Conservation (phyloP, 2,797 vertebrate genomes). For the Falco rusticolus region DNA sequence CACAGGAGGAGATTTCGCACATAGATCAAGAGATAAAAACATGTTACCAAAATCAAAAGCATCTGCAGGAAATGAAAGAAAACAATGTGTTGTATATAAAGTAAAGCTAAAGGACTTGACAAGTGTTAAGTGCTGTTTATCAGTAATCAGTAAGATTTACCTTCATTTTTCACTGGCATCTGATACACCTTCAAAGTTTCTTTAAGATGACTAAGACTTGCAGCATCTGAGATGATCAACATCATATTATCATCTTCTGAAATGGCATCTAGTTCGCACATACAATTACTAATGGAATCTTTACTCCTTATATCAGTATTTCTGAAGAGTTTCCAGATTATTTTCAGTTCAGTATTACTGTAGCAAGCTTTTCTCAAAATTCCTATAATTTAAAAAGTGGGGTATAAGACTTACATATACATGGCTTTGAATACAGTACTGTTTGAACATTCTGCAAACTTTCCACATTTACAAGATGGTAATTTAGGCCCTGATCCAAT, state of each 20-base stretch:
- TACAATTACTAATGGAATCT: conserved; percentile 43
- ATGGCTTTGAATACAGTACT: conserved; percentile 54
- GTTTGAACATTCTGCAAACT: conserved; percentile 34
- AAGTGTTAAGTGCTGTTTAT: neutral
- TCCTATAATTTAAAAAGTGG: conserved; percentile 69
- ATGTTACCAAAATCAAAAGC: neutral
- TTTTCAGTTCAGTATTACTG: conserved; percentile 47
- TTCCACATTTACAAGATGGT: conserved; percentile 67
- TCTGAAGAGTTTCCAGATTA: conserved; percentile 55
- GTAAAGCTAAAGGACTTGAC: neutral
- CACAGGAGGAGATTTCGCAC: neutral
- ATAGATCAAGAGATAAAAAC: neutral
- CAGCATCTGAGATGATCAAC: conserved; percentile 31
- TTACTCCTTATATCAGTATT: conserved; percentile 14
- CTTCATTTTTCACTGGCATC: conserved; percentile 40
- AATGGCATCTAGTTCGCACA: neutral
- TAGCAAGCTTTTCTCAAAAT: conserved; percentile 35
- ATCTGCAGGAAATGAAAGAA: neutral
- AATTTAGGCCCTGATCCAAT: conserved; percentile 66
- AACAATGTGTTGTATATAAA: neutral
- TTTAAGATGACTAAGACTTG: conserved; percentile 47
- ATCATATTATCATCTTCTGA: conserved; percentile 19
- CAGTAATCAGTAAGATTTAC: conserved; percentile 34
- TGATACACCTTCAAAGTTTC: conserved; percentile 44
- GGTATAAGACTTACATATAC: neutral